phyloP scores from a whole-genome alignment of 1,140 invertebrate genomes.

The Zaprionus vittiger region DNA sequence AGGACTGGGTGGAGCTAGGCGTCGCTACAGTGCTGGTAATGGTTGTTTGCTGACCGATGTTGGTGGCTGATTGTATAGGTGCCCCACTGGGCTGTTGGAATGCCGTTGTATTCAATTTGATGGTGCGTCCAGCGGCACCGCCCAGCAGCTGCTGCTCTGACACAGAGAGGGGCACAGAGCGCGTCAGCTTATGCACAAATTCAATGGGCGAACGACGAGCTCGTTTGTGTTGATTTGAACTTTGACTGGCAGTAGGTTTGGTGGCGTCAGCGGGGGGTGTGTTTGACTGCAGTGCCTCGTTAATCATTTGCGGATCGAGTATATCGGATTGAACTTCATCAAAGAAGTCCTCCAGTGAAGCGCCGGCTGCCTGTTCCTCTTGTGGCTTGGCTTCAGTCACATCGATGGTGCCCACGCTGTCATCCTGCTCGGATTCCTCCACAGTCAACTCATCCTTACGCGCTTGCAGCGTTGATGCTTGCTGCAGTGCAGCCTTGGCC shows the following conservation, averaged over 20 bases:
- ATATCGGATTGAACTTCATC: constrained; percentile 68
- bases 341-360: constrained; percentile 69
- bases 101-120: constrained; percentile 71
- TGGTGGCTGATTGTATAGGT: not conserved
- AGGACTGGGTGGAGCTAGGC: constrained; percentile 40
- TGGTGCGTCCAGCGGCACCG: constrained; percentile 61
- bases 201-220: constrained; percentile 60
- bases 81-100: constrained; percentile 61
- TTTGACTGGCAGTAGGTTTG: not conserved
- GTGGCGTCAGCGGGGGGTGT: constrained; percentile 1
- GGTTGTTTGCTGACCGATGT: not conserved
- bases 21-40: not conserved
- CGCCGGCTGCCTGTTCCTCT: not conserved
- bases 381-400: constrained; percentile 22
- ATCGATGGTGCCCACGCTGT: constrained; percentile 65
- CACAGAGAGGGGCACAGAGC: constrained; percentile 69
- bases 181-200: constrained; percentile 74
- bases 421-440: constrained; percentile 54
- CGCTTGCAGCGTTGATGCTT: constrained; percentile 31
- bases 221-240: constrained; percentile 19
- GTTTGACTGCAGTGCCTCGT: constrained; percentile 61
- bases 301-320: constrained; percentile 77
- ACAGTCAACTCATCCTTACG: constrained; percentile 53
- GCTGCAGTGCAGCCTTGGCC: constrained; percentile 68
- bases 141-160: constrained; percentile 66